phyloP scores from a whole-genome alignment of 2,888 invertebrate genomes.

The Ormyrus nitidulus region DNA sequence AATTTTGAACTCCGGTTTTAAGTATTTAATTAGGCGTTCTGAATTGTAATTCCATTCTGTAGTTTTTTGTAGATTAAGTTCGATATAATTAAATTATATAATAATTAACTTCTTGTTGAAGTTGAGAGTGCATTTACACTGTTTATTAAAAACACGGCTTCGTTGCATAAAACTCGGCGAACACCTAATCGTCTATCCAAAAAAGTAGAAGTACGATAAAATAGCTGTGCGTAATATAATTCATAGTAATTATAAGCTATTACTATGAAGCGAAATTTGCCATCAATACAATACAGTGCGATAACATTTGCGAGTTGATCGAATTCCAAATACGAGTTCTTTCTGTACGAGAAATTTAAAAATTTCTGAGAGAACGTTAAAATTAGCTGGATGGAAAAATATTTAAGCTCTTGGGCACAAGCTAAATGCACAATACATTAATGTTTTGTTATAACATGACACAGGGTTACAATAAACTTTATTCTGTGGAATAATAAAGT shows the following conservation, averaged over 20 bases:
- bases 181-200: constrained; percentile 16
- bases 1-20: constrained; percentile 29
- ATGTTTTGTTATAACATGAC: constrained; percentile 66
- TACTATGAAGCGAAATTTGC: neutral
- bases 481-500: constrained; percentile 63
- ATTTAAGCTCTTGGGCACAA: constrained; percentile 61
- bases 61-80: neutral
- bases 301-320: neutral
- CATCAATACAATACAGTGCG: neutral
- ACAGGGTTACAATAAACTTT: constrained; percentile 70
- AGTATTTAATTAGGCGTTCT: neutral
- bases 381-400: constrained; percentile 30
- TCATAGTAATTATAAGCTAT: constrained; percentile 18
- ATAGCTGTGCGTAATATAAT: constrained; percentile 11
- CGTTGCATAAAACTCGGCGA: constrained; percentile 11
- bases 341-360: neutral
- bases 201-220: constrained; percentile 10
- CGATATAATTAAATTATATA: constrained; percentile 4
- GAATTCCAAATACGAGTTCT: constrained; percentile 13
- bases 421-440: constrained; percentile 69
- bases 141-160: constrained; percentile 9
- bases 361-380: constrained; percentile 46
- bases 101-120: constrained; percentile 17
- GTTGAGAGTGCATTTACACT: constrained; percentile 14
- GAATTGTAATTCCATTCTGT: constrained; percentile 5